Evolutionary conservation across 2,797 vertebrate species (phyloP), one percentile per base, ranked within the genome.

Genomic region (Gymnopithys bicolor): DNA sequence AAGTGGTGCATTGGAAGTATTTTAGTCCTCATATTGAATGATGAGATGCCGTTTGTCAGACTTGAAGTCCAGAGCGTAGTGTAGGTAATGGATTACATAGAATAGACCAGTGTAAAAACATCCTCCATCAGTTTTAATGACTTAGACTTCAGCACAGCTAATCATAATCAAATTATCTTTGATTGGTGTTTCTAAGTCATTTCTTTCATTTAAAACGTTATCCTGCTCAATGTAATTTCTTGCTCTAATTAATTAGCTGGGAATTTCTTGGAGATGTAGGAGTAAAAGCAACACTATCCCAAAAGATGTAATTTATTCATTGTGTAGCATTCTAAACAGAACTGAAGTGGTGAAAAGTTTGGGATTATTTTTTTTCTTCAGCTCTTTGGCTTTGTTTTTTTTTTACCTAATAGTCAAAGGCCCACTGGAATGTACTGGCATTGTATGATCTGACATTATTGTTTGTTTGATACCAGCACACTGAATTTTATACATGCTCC

Each of bases 61-160:
- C 82, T 93, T 91, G 96, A 94, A 95, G 83, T 79, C 25, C 95
- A 92, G 79, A 95, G 52, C 94, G 93, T 97, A 97, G 90, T 49
- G 32, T 96, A 97, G 96, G 95, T 96, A 96, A 94, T 95, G 93
- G 92, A 79, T 95, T 88, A 96, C 95, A 92, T 97, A 90, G 91
- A 94, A 22, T 93, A 97, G 93, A 96, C 96, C 86, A 93, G 63
- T 94, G 91, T 94, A 90, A 90, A 94, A 96, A 90, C 66, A 84
- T 94, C 94, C 90, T 91, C 92, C 92, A 95, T 95, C 92, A 90
- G 3, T 95, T 98, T 96, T 96, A 97, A 93, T 95, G 82, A 95
- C 89, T 92, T 96, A 66, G 84, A 87, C 96, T 97, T 96, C 89
- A 90, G 81, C 86, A 93, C 93, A 97, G 84, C 81, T 92, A 94